Conservation (phyloP, 92 coral and sea anemone species). For the Phenganax subtilis region DNA sequence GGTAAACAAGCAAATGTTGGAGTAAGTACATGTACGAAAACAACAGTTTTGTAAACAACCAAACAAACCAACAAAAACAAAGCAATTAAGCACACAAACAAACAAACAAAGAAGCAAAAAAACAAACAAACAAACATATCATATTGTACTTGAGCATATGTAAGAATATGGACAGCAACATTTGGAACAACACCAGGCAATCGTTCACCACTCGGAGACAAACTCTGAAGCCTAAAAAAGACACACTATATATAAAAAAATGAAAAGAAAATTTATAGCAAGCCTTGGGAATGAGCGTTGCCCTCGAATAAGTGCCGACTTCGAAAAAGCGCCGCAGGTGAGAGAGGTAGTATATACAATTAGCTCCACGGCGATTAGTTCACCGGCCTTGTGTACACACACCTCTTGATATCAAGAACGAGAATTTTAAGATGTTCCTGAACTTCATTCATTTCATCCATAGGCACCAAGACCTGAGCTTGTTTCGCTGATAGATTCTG, state of each 20-base stretch:
- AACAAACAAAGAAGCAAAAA: not conserved
- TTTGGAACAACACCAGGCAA: slow-evolving; percentile 81
- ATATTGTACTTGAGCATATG: slow-evolving; percentile 69
- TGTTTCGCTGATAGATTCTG: slow-evolving; percentile 27
- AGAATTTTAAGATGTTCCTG: slow-evolving; percentile 38
- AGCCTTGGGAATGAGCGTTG: no score
- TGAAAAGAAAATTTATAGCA: no score
- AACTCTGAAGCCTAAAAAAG: slow-evolving; percentile 67
- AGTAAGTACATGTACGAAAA: no score
- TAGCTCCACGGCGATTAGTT: no score
- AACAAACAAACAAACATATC: no score
- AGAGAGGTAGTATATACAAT: no score
- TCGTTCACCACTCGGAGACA: slow-evolving; percentile 71
- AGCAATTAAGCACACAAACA: fast-evolving
- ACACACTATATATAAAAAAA: not conserved
- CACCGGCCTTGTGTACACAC: not conserved
- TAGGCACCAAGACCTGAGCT: slow-evolving; percentile 24
- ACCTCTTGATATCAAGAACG: slow-evolving; percentile 39
- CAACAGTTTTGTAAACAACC: no score
- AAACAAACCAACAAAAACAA: not conserved
- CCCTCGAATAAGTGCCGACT: no score
- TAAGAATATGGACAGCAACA: slow-evolving; percentile 73
- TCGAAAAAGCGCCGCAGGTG: no score
- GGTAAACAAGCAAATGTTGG: not conserved
- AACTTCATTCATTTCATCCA: slow-evolving; percentile 28